Evolutionary conservation across 1,140 invertebrate genomes (phyloP).

Genomic region (Drosophila asahinai): DNA sequence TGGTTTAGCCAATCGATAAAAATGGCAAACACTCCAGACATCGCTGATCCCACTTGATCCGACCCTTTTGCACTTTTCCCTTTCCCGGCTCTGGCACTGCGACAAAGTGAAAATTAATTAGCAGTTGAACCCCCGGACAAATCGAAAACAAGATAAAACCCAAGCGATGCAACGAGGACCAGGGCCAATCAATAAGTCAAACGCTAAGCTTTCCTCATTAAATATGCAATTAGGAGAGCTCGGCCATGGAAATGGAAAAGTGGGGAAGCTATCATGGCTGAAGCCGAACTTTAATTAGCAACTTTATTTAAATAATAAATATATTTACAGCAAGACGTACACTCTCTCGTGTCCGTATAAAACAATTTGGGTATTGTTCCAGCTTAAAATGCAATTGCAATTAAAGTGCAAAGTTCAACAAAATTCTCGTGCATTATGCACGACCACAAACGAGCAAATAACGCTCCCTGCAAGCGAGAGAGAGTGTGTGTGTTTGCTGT

Average conservation of each 20-base stretch:
- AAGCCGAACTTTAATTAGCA: conserved; percentile 59
- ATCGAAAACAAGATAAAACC: conserved; percentile 27
- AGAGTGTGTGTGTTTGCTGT: conserved; percentile 9
- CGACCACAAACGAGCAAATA: conserved; percentile 61
- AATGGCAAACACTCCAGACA: conserved; percentile 1
- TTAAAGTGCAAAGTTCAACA: conserved; percentile 78
- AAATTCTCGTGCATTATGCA: conserved; percentile 69
- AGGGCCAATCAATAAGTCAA: conserved; percentile 68
- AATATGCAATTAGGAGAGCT: conserved; percentile 51
- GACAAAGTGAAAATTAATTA: conserved; percentile 57
- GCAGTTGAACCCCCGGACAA: conserved; percentile 14
- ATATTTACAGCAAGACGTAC: conserved; percentile 5
- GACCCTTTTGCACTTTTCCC: conserved; percentile 17
- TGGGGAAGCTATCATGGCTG: conserved; percentile 30
- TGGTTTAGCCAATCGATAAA: conserved; percentile 6
- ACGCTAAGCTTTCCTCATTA: conserved; percentile 42
- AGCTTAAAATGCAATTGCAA: conserved; percentile 72
- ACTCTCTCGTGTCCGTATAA: conserved; percentile 4
- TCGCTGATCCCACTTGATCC: conserved; percentile 34
- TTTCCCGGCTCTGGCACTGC: conserved; percentile 12
- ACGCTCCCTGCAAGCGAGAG: neutral
- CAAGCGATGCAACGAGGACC: conserved; percentile 2
- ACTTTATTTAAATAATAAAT: conserved; percentile 79
- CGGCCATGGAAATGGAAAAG: neutral
- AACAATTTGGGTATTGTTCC: conserved; percentile 52